Percentiles rank a stretch among this genome's conserved stretches.
These are phyloP conservation scores for Dysmachus trigonus DNA, from an alignment of 2,888 invertebrate genomes.

Conservation along the genomic window DNA sequence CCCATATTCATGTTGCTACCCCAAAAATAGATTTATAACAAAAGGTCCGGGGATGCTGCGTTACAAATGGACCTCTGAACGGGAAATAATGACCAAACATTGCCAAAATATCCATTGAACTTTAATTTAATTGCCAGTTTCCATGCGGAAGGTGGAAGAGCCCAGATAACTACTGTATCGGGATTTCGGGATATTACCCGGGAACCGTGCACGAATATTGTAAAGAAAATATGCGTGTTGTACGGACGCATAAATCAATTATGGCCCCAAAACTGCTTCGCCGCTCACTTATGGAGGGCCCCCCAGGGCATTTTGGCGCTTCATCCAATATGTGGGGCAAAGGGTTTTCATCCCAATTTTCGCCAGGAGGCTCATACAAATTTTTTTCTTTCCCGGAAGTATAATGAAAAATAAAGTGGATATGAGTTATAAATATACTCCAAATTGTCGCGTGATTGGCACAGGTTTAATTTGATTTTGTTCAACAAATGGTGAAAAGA, in stretches of 20 bases:
- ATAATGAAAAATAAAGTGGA: neutral
- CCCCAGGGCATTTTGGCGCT: neutral
- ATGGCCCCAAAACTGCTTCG: neutral
- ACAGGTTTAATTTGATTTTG: neutral
- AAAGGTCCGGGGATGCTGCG: conserved; percentile 16
- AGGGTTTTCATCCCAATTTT: neutral
- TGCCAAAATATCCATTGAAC: conserved; percentile 41
- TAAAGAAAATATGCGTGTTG: conserved; percentile 29
- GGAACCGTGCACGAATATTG: neutral
- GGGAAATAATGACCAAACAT: conserved; percentile 31
- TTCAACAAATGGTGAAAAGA: too few relatives aligned
- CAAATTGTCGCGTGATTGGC: neutral
- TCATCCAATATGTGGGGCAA: neutral
- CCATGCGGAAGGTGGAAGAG: conserved; percentile 19
- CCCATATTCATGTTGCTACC: too few relatives aligned
- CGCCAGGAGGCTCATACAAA: neutral
- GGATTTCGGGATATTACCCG: neutral
- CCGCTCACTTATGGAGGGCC: neutral
- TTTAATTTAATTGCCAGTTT: conserved; percentile 38
- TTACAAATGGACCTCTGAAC: conserved; percentile 39
- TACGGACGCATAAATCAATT: conserved; percentile 18
- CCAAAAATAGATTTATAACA: conserved; percentile 17
- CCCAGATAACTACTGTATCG: conserved; percentile 17
- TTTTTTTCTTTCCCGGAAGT: neutral
- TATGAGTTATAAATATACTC: neutral